Base-by-base conservation (phyloP, 2,888 invertebrate genomes). In the Portevinia maculata region DNA sequence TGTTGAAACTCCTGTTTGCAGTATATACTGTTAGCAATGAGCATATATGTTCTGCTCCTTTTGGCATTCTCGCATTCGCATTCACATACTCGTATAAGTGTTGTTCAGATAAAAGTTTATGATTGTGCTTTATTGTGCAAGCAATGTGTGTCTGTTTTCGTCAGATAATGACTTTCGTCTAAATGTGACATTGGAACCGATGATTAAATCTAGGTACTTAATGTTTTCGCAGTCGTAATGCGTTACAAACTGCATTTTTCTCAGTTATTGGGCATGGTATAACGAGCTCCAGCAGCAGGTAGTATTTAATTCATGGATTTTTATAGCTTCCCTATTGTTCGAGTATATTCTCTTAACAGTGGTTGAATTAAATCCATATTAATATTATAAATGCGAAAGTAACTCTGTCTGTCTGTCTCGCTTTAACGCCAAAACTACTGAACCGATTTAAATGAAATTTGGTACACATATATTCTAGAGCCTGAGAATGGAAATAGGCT, bases 41-140 rank as follows among this genome's bases (percentile, higher is more conserved):
- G 4, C 13, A 28, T 6, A 48, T 50, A 9, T 34, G 24, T 48
- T 11, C n/a, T 21, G 11, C 37, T 67, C 67, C 65, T 53, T 67
- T 37, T 41, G 52, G 52, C 52, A 21, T 19, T 39, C n/a, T n/a
- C 39, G 39, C 19, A 17, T 24, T 24, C 24, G 24, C 24, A 24
- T 24, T 24, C 24, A 41, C 52, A 21, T 19, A 39, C 24, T 2
- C 39, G 30, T n/a, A 17, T 32, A 50, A 48, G 59, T 50, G 48
- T 37, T 59, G 59, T 50, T 50, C 19, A 59, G 70, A 70, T 70
- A 59, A 70, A 70, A 59, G 39, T 70, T 70, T 59, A 50, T 59
- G 57, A 32, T 50, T 59, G 39, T 30, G 21, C 44, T 57, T 57
- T 57, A 37, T 48, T 53, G 30, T 57, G 17, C 55, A 46, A 52